These are phyloP conservation scores for Macrosiphum euphorbiae DNA, from an alignment of 2,888 invertebrate genomes.

Conservation along the genomic window DNA sequence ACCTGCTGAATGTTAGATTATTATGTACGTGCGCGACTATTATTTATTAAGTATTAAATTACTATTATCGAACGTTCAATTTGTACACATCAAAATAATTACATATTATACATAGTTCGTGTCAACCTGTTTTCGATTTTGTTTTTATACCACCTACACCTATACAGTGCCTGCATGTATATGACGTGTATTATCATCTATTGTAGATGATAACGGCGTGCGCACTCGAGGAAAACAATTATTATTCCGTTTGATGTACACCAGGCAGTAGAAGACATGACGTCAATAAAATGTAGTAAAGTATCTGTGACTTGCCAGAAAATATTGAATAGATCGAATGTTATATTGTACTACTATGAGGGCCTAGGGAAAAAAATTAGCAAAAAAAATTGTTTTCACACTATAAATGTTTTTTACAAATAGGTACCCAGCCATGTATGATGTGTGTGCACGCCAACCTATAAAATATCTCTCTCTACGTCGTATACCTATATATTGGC, in stretches of 20 bases:
- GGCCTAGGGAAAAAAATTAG: too few relatives aligned
- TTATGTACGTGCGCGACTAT: not conserved
- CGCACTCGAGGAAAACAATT: not conserved
- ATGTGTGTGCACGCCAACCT: too few relatives aligned
- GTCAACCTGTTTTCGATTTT: not conserved
- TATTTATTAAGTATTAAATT: not conserved
- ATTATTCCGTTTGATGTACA: too few relatives aligned
- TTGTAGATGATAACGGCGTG: not conserved
- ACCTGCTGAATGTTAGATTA: not conserved
- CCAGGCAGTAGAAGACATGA: not conserved
- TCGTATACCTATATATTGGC: too few relatives aligned
- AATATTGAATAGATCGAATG: too few relatives aligned
- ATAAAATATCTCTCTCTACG: too few relatives aligned
- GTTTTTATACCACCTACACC: not conserved
- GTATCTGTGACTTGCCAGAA: not conserved
- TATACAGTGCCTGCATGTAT: not conserved
- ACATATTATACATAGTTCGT: not conserved
- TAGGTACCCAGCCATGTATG: too few relatives aligned
- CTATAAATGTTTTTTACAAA: too few relatives aligned
- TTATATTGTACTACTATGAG: too few relatives aligned
- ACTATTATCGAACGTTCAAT: constrained; percentile 11
- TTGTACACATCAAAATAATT: not conserved
- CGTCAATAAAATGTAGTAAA: not conserved
- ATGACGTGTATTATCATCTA: not conserved
- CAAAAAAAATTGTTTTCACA: too few relatives aligned